phyloP scores from a whole-genome alignment of 2,888 invertebrate genomes.

The Eupelmus urozonus region DNA sequence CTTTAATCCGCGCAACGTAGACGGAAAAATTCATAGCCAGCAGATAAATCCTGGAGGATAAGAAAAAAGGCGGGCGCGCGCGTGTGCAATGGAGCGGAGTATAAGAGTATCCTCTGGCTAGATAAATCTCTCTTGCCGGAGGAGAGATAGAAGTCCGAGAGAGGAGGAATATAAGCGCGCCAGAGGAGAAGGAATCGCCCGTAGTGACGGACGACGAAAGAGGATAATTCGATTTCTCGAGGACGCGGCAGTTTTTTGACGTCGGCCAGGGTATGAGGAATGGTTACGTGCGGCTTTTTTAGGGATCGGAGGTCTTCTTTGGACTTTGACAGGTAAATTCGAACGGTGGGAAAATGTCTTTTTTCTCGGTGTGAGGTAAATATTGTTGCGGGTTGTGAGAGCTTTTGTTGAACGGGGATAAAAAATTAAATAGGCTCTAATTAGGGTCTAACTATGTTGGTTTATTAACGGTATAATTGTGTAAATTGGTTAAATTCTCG shows the following conservation, averaged over 20 bases:
- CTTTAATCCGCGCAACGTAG: too few relatives aligned
- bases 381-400: too few relatives aligned
- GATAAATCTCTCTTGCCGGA: conserved; percentile 40
- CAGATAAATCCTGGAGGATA: conserved; percentile 48
- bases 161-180: neutral
- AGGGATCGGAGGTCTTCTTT: neutral
- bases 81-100: conserved; percentile 14
- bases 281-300: neutral
- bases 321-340: neutral
- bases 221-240: conserved; percentile 29
- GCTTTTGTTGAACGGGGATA: too few relatives aligned
- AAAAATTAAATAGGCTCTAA: too few relatives aligned
- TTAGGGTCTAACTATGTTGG: too few relatives aligned
- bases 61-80: conserved; percentile 44
- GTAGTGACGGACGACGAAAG: conserved; percentile 5
- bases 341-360: too few relatives aligned
- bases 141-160: neutral
- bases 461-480: too few relatives aligned
- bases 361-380: too few relatives aligned
- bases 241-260: too few relatives aligned
- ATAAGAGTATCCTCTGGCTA: neutral
- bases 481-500: too few relatives aligned
- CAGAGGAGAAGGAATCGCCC: neutral
- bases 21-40: conserved; percentile 50
- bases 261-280: too few relatives aligned